Conservation (phyloP, 1,140 invertebrate genomes). For the Pogonomyrmex californicus region DNA sequence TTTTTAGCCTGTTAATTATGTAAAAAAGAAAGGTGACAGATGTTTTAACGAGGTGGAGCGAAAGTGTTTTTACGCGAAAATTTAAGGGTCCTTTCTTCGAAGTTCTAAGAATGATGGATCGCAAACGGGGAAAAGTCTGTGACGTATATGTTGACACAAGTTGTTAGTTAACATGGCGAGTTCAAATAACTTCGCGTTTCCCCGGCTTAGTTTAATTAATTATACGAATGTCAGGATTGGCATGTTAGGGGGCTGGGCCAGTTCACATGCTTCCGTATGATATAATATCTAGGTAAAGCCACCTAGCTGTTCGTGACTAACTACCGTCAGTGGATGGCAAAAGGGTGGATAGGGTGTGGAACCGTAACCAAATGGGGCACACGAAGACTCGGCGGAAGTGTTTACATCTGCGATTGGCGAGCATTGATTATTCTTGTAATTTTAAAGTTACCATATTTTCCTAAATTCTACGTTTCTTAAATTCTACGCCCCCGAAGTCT, state of each 20-base stretch:
- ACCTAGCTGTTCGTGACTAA: conserved; percentile 56
- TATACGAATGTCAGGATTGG: conserved; percentile 33
- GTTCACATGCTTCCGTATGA: conserved; percentile 41
- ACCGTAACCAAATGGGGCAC: conserved; percentile 16
- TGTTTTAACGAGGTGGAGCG: not conserved
- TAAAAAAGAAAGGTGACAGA: not conserved
- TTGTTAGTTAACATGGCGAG: conserved; percentile 31
- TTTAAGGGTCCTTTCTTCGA: not conserved
- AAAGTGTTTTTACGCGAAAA: not conserved
- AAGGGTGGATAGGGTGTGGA: conserved; percentile 13
- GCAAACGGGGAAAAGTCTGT: not conserved
- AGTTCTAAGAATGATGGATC: conserved; percentile 15
- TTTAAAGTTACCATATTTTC: not conserved
- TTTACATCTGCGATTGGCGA: conserved; percentile 51
- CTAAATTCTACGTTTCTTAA: not conserved
- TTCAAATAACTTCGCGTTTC: conserved; percentile 28
- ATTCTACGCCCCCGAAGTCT: not conserved
- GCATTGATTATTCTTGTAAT: conserved; percentile 40
- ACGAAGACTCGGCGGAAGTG: conserved; percentile 32
- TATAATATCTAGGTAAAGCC: conserved; percentile 53
- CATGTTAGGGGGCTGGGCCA: conserved; percentile 15
- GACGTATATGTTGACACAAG: conserved; percentile 14
- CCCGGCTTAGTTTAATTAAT: conserved; percentile 57
- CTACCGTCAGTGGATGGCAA: conserved; percentile 30
- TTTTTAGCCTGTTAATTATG: not conserved